Evolutionary conservation across 35 echinoderm and acorn worm genomes (phyloP).

Genomic region (Ophioderma brevispina): DNA sequence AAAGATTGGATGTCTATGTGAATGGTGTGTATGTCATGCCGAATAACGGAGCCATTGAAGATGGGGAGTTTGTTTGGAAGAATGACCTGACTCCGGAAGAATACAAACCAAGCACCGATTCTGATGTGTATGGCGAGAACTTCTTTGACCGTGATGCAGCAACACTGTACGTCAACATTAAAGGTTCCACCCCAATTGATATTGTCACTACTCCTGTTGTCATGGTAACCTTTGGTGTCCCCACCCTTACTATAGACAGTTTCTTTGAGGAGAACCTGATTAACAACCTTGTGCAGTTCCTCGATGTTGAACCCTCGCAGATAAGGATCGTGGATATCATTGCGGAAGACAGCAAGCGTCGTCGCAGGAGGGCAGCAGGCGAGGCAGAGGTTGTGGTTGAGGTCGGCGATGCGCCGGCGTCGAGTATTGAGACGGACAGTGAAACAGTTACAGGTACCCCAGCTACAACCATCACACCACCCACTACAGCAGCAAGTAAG

Average conservation of each 20-base stretch:
- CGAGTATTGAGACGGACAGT: background rate
- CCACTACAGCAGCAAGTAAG: background rate
- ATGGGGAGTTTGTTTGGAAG: conserved; percentile 24
- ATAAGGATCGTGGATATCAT: conserved; percentile 88
- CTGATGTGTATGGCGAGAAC: conserved; percentile 75
- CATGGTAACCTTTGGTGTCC: conserved; percentile 84
- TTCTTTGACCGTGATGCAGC: conserved; percentile 77
- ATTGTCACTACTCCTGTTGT: conserved; percentile 75
- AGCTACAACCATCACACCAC: background rate
- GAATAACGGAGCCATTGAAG: conserved; percentile 49
- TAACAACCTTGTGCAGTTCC: conserved; percentile 63
- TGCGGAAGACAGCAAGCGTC: conserved; percentile 58
- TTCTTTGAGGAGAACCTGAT: conserved; percentile 96
- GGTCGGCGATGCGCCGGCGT: conserved; percentile 48
- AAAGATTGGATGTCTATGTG: conserved; percentile 66
- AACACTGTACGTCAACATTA: conserved; percentile 69
- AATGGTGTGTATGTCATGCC: conserved; percentile 56
- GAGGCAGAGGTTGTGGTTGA: conserved; percentile 57
- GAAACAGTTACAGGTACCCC: background rate
- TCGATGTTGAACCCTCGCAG: conserved; percentile 55
- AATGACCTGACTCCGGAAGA: background rate
- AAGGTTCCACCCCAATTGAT: conserved; percentile 47
- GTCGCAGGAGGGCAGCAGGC: conserved; percentile 39
- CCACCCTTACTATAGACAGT: conserved; percentile 72
- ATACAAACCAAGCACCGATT: conserved; percentile 41